Evolutionary conservation across 1,140 invertebrate species (phyloP).

Genomic region (Yoshiicerus persimilis): DNA sequence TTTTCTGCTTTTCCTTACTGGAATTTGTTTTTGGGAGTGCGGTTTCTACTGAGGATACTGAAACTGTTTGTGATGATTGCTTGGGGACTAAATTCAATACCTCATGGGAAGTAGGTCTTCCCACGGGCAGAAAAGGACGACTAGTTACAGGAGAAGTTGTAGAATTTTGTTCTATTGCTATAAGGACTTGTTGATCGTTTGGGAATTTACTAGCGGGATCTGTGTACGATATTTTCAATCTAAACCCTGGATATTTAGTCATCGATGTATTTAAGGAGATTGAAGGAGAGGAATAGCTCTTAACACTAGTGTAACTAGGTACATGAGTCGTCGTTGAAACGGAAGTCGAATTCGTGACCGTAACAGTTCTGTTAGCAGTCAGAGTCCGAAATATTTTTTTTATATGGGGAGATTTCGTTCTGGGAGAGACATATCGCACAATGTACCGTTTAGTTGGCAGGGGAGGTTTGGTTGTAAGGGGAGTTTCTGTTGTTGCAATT

Average conservation of each 20-base stretch:
- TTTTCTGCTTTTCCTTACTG: neutral
- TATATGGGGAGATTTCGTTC: neutral
- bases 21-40: neutral
- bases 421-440: neutral
- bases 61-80: neutral
- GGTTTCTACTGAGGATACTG: neutral
- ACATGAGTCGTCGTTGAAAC: neutral
- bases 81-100: neutral
- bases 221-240: neutral
- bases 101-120: neutral
- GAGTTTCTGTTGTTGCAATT: neutral
- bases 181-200: neutral
- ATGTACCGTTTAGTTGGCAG: neutral
- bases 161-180: neutral
- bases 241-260: neutral
- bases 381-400: neutral
- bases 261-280: neutral
- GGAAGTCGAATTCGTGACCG: neutral
- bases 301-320: neutral
- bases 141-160: neutral
- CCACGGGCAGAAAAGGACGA: neutral
- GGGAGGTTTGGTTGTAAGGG: neutral
- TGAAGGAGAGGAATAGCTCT: neutral
- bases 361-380: neutral
- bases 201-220: neutral